Conservation (phyloP, 2,797 vertebrate species). For the Onychomys leucogaster region DNA sequence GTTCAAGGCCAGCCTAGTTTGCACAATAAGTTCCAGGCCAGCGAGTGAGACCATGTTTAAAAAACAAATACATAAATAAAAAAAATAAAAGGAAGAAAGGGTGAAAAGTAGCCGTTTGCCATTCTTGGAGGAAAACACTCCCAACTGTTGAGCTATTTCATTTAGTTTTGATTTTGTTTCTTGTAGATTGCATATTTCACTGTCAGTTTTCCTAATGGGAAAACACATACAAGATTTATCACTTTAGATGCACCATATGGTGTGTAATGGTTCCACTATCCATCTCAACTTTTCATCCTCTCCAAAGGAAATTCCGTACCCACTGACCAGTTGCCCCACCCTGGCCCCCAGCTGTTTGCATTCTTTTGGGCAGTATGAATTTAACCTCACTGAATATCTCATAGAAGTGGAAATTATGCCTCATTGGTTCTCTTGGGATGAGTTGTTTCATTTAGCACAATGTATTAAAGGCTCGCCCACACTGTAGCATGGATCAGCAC, state of each 20-base stretch:
- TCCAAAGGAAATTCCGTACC: neutral
- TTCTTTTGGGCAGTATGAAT: neutral
- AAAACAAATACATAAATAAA: neutral
- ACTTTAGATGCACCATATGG: neutral
- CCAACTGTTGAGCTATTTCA: neutral
- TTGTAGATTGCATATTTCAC: neutral
- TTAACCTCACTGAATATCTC: neutral
- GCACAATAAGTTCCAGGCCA: neutral
- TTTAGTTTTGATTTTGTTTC: slow-evolving; percentile 5
- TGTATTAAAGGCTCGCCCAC: neutral
- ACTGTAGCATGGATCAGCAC: neutral
- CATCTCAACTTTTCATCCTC: neutral
- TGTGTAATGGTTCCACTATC: neutral
- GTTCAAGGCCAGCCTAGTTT: neutral
- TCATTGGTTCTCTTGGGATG: neutral
- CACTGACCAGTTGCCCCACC: neutral
- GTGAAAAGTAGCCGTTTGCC: neutral
- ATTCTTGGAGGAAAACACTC: slow-evolving; percentile 11
- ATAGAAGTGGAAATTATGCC: neutral
- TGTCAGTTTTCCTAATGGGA: neutral
- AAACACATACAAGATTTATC: neutral
- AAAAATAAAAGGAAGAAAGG: neutral
- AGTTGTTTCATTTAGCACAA: neutral
- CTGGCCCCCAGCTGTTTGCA: neutral
- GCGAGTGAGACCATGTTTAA: neutral